Percentiles rank a stretch among this genome's conserved stretches.
These are phyloP conservation scores for Gnathonemus longibarbis DNA, from an alignment of 2,113 vertebrate species.

Conservation along the genomic window DNA sequence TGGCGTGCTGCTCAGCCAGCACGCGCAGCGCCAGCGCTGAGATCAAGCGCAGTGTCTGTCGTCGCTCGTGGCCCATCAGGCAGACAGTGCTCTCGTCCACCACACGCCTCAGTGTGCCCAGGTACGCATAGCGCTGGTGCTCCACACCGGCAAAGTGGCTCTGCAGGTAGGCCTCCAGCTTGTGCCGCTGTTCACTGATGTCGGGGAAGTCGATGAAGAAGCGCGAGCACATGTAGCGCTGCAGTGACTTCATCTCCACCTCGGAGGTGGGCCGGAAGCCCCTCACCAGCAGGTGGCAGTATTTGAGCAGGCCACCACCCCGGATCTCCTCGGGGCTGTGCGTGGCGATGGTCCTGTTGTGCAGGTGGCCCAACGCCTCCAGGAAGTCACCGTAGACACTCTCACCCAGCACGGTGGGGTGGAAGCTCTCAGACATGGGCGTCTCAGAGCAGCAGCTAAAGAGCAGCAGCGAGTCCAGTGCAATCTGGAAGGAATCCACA, in stretches of 20 bases:
- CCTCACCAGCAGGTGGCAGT: constrained; percentile 86
- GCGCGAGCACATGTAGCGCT: constrained; percentile 94
- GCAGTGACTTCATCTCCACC: constrained; percentile 75
- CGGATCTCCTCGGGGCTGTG: constrained; percentile 86
- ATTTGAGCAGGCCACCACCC: constrained; percentile 85
- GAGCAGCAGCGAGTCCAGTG: constrained; percentile 81
- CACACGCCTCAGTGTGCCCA: constrained; percentile 79
- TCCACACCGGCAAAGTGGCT: constrained; percentile 84
- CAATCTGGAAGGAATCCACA: constrained; percentile 88
- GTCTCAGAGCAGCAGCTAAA: constrained; percentile 79
- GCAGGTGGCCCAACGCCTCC: constrained; percentile 79
- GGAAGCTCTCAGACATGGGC: constrained; percentile 84
- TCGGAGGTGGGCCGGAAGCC: constrained; percentile 74
- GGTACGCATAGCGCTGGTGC: constrained; percentile 80
- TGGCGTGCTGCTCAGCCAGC: constrained; percentile 80
- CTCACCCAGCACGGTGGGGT: constrained; percentile 82
- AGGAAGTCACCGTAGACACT: constrained; percentile 87
- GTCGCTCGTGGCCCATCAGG: constrained; percentile 88
- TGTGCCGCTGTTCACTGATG: constrained; percentile 78
- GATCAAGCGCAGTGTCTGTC: constrained; percentile 86
- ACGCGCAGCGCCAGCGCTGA: constrained; percentile 75
- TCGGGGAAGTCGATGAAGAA: constrained; percentile 95
- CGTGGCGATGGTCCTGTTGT: constrained; percentile 74
- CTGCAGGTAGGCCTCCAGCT: constrained; percentile 84
- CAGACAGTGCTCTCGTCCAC: constrained; percentile 93